Evolutionary conservation across 23 tunicate species (phyloP), one percentile per base, ranked within the genome.

Genomic region (Halocynthia roretzi): DNA sequence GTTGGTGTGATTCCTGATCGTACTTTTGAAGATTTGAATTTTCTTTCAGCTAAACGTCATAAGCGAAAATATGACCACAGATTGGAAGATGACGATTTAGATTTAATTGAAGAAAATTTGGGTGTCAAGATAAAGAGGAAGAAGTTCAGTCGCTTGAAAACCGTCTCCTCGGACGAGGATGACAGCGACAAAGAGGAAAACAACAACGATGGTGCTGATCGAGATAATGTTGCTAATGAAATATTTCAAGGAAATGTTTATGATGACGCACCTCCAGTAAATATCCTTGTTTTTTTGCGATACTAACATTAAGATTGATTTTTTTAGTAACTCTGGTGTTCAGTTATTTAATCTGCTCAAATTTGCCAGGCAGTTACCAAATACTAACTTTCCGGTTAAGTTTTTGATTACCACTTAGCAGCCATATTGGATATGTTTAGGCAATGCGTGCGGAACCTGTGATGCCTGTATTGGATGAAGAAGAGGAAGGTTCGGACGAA

Each of bases 71-170:
- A 74, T 53, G 87, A 81, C 14, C 85, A 76, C 50, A 75, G 79
- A 51, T 83, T 95, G 6, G 99, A 95, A 44, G 99, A 95, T 50
- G 99, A 95, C 62, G 99, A 95, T 67, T 84, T 88, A 51, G 96
- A 88, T 67, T 49, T 95, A 67, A 95, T 95, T 53, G 96, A 95
- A 71, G 99, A 95, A 71, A 95, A 95, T 71, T 79, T 95, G 65
- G 99, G 99, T 8, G 94, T 95, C 5, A 85, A 81, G 66, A 56
- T 95, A 8, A 86, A 95, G 77, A 69, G 88, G 50, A 94, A 93
- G 65, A 93, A 93, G 82, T 83, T 82, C 70, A 83, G 95, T 12
- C 86, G 98, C 9, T 54, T 83, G 52, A 80, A 93, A 48, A 81
- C 90, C 8, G 89, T 80, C 52, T 83, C 89, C 56, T 89, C 88